phyloP scores from a whole-genome alignment of 2,888 invertebrate species.

The Hyposoter dolosus region DNA sequence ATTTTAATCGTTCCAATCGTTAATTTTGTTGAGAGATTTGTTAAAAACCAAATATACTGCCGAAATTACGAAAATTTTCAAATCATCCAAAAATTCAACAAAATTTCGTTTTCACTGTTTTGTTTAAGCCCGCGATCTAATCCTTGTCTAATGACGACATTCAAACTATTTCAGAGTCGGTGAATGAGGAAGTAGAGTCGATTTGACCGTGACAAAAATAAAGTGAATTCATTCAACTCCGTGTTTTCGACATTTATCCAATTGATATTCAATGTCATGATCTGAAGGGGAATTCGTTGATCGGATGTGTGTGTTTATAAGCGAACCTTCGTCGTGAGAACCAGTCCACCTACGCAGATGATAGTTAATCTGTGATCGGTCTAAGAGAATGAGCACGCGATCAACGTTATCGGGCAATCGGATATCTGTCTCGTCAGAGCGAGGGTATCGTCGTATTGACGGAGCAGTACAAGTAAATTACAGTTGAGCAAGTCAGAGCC shows the following conservation, averaged over 20 bases:
- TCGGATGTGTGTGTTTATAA: neutral
- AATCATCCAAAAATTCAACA: too few relatives aligned
- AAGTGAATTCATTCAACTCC: neutral
- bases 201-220: too few relatives aligned
- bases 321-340: neutral
- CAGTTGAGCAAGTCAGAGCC: neutral
- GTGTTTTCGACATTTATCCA: neutral
- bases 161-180: too few relatives aligned
- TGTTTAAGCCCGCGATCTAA: too few relatives aligned
- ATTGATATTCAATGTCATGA: neutral
- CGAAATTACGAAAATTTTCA: too few relatives aligned
- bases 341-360: neutral
- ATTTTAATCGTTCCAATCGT: too few relatives aligned
- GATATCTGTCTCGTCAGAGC: neutral
- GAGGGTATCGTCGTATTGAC: neutral
- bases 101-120: too few relatives aligned
- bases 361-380: neutral
- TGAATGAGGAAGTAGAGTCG: too few relatives aligned
- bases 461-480: neutral
- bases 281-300: neutral
- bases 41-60: too few relatives aligned
- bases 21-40: too few relatives aligned
- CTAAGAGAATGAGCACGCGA: constrained; percentile 8
- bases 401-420: neutral
- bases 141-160: too few relatives aligned